Evolutionary conservation across 2,113 vertebrate genomes (phyloP).

Genomic region (Candoia aspera): DNA sequence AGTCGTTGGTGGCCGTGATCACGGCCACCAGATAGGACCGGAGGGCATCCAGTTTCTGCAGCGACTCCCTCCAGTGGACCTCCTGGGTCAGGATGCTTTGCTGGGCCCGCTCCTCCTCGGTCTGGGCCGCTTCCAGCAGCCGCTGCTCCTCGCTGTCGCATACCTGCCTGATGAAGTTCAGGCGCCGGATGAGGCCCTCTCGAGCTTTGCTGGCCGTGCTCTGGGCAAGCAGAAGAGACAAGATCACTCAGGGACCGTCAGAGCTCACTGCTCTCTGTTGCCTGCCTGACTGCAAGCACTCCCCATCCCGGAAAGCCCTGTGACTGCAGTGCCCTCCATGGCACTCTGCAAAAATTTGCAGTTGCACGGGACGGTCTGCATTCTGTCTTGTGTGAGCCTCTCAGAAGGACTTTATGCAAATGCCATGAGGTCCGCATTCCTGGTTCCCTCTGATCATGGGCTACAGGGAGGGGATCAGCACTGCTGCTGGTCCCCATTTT

Average conservation of each 20-base stretch:
- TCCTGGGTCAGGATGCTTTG: constrained; percentile 91
- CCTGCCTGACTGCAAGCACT: too few species aligned
- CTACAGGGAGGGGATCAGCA: not conserved
- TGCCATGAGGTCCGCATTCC: not conserved
- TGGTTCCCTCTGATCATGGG: not conserved
- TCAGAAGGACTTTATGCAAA: not conserved
- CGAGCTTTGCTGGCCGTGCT: constrained; percentile 73
- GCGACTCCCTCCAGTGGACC: constrained; percentile 84
- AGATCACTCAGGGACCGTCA: too few species aligned
- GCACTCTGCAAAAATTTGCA: not conserved
- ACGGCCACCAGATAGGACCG: constrained; percentile 83
- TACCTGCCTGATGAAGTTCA: constrained; percentile 76
- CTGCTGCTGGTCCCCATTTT: not conserved
- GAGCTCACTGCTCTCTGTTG: too few species aligned
- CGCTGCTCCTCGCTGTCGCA: constrained; percentile 91
- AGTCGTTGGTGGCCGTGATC: constrained; percentile 83
- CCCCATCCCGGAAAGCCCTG: not conserved
- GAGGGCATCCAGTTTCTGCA: constrained; percentile 78
- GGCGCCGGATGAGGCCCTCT: constrained; percentile 83
- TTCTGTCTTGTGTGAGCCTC: not conserved
- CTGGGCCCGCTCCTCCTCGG: constrained; percentile 87
- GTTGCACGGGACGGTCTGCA: accelerated
- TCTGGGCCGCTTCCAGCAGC: constrained; percentile 84
- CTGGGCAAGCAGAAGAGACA: constrained; percentile 58
- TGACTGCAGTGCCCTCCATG: not conserved